Evolutionary conservation across 2,888 invertebrate genomes (phyloP), one percentile per base, ranked within the genome.

Genomic region (Drosophila paranaensis): DNA sequence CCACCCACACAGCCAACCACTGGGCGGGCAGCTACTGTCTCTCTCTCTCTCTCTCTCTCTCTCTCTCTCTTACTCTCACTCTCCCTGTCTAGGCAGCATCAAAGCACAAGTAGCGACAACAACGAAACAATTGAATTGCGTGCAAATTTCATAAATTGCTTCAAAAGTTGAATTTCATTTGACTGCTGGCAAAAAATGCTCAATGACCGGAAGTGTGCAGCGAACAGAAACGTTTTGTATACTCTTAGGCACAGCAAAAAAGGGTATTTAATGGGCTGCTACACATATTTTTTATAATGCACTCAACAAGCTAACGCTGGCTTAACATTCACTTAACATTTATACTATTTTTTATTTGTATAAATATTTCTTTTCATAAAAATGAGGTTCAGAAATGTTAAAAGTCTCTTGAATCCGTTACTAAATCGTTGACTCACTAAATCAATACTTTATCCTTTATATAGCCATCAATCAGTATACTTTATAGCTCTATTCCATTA

Each of bases 81-180:
- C 25, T 42, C 10, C 9, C 42, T 10, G 43, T 30, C 2, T 57
- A 43, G 65, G 68, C 63, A 68, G 51, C 79, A 77, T 79, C 87
- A 83, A 74, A 81, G 73, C 77, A 64, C 72, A 73, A 75, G 69
- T 55, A 71, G 66, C 53, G 45, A 35, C 70, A 66, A 65, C 68
- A 78, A 68, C 66, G 77, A 43, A 45, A 71, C 75, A 86, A 83
- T 83, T 77, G 84, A 87, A 83, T 83, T 73, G 81, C 62, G 79
- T 83, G 82, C 76, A 85, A 85, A 83, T 83, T 83, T 83, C 72
- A 82, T 85, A 83, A 83, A 85, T 78, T 85, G 86, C 74, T 78
- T 57, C 65, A 74, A 83, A 85, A 85, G 76, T 85, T 71, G 69
- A 80, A 74, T 77, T 85, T 82, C 66, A 82, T 82, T 82, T 80